Base-by-base conservation (phyloP, 1,140 invertebrate genomes). In the Hyles vespertilio region DNA sequence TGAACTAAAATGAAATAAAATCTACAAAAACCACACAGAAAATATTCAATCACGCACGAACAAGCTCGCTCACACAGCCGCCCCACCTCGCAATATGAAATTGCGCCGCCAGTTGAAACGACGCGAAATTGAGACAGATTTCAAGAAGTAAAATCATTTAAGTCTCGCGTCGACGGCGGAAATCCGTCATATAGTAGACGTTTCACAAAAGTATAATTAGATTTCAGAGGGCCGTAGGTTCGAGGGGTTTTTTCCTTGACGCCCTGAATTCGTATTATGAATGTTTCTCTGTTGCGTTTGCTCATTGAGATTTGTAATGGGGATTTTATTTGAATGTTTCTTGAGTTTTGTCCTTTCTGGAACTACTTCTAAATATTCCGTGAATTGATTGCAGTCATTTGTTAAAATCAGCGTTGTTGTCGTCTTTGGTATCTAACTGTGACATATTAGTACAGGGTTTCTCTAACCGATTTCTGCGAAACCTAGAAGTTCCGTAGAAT, bases 81-180 rank as follows among this genome's bases (percentile, higher is more conserved):
- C 46, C 55, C 57, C 47, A 51, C 57, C 55, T 65, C 43, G 60
- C 59, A 64, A 67, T 70, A 67, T 67, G 62, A 62, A 67, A 67
- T 70, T 67, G 62, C 65, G 58, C 58, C 53, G 50, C 49, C 40
- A 53, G 43, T 53, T 65, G 59, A 66, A 65, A 66, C 58, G 59
- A 44, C 58, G 56, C 51, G 65, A 65, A 69, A 67, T 62, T 62
- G 69, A 67, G 69, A 70, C 65, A 70, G 62, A 70, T 70, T 67
- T 67, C 60, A 69, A 71, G 63, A 60, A 69, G 67, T 60, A 55
- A 64, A 69, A 69, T 69, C 67, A 67, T 69, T 72, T 69, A 63
- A 67, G 55, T 59, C 56, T 45, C 49, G 57, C 51, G 61, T 56
- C 56, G 64, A 56, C 53, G 47, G 56, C 58, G 70, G 67, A 72